Percentiles rank a stretch among this genome's conserved stretches.
Evolutionary conservation across 2,113 vertebrate species (phyloP).

Genomic region (Eurypyga helias): DNA sequence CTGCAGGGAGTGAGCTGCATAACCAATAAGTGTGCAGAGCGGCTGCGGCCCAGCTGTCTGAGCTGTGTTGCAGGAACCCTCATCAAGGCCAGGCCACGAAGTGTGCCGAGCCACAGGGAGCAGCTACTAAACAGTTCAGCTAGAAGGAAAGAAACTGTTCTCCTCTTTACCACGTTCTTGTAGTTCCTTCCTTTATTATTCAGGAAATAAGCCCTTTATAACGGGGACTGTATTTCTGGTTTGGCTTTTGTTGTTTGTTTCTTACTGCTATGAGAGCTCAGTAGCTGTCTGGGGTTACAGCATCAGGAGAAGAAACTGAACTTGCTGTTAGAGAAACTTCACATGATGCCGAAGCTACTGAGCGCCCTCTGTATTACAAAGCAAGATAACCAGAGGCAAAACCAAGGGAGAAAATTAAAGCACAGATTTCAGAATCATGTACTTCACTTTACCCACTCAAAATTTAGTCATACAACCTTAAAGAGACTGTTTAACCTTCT

Average conservation of each 20-base stretch:
- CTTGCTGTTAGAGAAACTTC: not conserved
- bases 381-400: not conserved
- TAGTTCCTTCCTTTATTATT: not conserved
- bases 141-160: not conserved
- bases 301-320: not conserved
- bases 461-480: not conserved
- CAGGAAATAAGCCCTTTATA: not conserved
- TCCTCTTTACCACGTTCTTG: not conserved
- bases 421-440: not conserved
- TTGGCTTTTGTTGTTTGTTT: not conserved
- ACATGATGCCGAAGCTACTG: not conserved
- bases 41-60: not conserved
- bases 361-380: not conserved
- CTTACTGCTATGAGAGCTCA: not conserved
- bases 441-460: not conserved
- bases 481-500: not conserved
- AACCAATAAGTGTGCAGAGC: not conserved
- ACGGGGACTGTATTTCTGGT: not conserved
- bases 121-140: not conserved
- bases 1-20: not conserved
- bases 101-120: not conserved
- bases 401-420: not conserved
- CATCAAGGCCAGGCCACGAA: not conserved
- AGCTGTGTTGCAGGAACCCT: not conserved
- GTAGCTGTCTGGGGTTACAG: not conserved